These are phyloP conservation scores for Stenolophus ochropezus DNA, from an alignment of 2,888 invertebrate genomes.

Conservation along the genomic window DNA sequence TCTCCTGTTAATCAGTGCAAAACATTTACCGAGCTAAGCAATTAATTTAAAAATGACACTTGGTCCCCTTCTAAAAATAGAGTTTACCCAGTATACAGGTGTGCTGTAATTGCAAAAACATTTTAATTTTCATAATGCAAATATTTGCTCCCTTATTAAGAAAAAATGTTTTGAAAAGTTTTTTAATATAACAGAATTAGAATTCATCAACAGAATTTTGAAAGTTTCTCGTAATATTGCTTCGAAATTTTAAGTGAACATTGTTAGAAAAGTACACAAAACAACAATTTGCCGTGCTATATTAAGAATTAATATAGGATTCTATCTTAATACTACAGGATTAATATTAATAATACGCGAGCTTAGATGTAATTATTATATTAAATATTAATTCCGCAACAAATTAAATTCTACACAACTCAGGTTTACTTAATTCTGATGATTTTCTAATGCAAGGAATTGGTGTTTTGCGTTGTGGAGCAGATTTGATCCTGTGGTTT, in stretches of 20 bases:
- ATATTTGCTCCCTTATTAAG: constrained; percentile 21
- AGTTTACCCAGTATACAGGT: constrained; percentile 2
- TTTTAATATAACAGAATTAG: constrained; percentile 32
- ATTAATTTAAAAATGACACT: constrained; percentile 13
- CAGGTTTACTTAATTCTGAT: too few species aligned
- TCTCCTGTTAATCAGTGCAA: constrained; percentile 2
- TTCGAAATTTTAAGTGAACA: constrained; percentile 17
- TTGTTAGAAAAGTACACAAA: constrained; percentile 9
- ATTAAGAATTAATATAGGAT: neutral
- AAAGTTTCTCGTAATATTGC: constrained; percentile 4
- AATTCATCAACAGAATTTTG: constrained; percentile 9
- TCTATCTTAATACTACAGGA: neutral
- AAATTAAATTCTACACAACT: too few species aligned
- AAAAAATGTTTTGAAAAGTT: constrained; percentile 12
- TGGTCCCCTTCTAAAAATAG: constrained; percentile 8
- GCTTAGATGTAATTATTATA: neutral
- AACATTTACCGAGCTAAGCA: constrained; percentile 6
- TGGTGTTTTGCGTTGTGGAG: too few species aligned
- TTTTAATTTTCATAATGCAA: constrained; percentile 26
- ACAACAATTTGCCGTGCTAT: neutral
- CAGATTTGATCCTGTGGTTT: too few species aligned
- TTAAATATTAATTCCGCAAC: neutral
- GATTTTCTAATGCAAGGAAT: too few species aligned
- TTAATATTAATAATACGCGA: neutral
- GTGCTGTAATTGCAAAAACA: constrained; percentile 7